Base-by-base conservation (phyloP, 2,888 invertebrate genomes). In the Imbricaverruca yamaguchii region DNA sequence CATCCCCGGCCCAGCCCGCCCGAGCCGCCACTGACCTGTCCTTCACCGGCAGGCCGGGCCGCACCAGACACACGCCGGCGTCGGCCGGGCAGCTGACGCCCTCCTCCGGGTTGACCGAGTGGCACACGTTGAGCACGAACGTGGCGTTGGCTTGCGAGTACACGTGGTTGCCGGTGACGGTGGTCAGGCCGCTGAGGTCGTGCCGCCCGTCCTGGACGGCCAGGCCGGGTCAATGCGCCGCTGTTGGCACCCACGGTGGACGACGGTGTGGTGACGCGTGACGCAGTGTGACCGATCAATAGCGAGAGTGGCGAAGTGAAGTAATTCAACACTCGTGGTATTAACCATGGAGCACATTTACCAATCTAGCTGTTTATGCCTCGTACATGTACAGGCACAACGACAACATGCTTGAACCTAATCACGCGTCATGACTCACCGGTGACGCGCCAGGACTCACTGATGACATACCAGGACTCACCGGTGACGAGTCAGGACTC, bases 91-190 rank as follows among this genome's bases (percentile, higher is more conserved):
- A 69, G 69, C 23, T 69, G 39, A 69, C 69, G 39, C 69, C 69
- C 69, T 69, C 39, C 69, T 69, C 69, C 15, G 69, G 69, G 69
- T 69, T 69, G 39, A 69, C 69, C 69, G 69, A 69, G 39, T 39
- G 69, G 69, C 69, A 69, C 69, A 69, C 69, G 69, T 69, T 69
- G 39, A 69, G 69, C 69, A 69, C 69, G 69, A 39, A 69, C 15
- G 69, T 69, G 69, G 69, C 69, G 69, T 13, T 15, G 15, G 13
- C 15, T 39, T 69, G 39, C 15, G 7, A 39, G 69, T 69, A 69
- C 69, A 13, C 12, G 69, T 69, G 69, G 69, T 69, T 69, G 7
- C 69, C 69, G 69, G 69, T 69, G 25, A 39, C 39, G 13, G 69
- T 15, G 0, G 69, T 69, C 69, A 69, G 69, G 4, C 39, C 69